These are phyloP conservation scores for Myzus persicae DNA, from an alignment of 1,140 invertebrate species.

Conservation along the genomic window DNA sequence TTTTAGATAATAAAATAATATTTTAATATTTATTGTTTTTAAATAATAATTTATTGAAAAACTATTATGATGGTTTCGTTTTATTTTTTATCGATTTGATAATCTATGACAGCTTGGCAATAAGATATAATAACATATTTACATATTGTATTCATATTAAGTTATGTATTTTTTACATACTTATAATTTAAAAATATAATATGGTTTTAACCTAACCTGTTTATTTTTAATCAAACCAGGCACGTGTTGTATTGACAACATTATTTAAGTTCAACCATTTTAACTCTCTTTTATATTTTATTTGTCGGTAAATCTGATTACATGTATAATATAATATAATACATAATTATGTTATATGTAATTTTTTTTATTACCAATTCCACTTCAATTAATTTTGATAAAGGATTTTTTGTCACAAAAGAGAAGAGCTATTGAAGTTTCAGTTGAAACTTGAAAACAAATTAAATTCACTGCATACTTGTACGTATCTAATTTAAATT, in stretches of 20 bases:
- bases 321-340: background rate
- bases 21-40: too few species aligned
- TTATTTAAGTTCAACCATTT: background rate
- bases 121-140: too few species aligned
- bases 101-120: background rate
- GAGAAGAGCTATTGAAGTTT: background rate
- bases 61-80: background rate
- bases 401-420: background rate
- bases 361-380: conserved; percentile 20
- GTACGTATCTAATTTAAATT: background rate
- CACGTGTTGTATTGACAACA: background rate
- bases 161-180: too few species aligned
- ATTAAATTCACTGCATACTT: background rate
- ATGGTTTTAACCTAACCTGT: background rate
- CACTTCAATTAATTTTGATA: conserved; percentile 7
- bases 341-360: background rate
- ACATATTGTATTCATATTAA: too few species aligned
- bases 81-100: background rate
- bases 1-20: background rate
- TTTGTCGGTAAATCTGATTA: background rate
- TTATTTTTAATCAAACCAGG: background rate
- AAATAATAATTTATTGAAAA: too few species aligned
- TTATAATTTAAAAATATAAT: background rate
- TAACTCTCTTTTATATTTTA: background rate
- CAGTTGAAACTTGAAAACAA: conserved; percentile 1